Base-by-base conservation (phyloP, 2,888 invertebrate genomes). In the Endomychus coccineus region DNA sequence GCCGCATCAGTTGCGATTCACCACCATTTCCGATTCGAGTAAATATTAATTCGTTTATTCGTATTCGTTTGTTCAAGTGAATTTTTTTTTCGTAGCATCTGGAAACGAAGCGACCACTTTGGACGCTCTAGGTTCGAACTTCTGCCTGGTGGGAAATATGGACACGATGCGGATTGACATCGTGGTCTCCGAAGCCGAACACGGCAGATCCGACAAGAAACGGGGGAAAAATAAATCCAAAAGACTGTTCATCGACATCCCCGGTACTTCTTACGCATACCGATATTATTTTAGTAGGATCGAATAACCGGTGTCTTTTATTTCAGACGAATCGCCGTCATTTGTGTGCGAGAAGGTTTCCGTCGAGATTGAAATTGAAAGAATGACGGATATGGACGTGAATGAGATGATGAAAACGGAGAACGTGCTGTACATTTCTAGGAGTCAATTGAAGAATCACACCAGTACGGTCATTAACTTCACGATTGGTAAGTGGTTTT, bases 391-490 rank as follows among this genome's bases (percentile, higher is more conserved):
- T 61, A 83, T 89, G 77, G 80, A 85, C 27, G 84, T 86, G 4
- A 87, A 87, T 54, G 87, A 89, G 59, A 81, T 86, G 58, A 78
- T 85, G 52, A 82, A 82, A 59, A 76, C 84, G 1, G 82, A 84
- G 59, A 87, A 85, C 63, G 83, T 89, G 44, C 73, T 91, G 10
- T 90, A 90, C 58, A 83, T 91, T 49, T 89, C 88, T 0, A 64
- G 89, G 5, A 83, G 87, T 1, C 89, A 90, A 60, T 72, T 90
- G 43, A 90, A 90, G 64, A 87, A 87, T 51, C 88, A 90, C 58
- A 91, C 90, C 11, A 92, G 89, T 52, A 89, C 92, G 1, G 83
- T 90, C 56, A 78, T 94, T 38, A 91, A 94, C 65, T 87, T 94
- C 59, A 88, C 85, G 55, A 61, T 66, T 16, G 62, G 60, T 56